phyloP scores from a whole-genome alignment of 1,140 invertebrate species.

The Drosophila busckii region DNA sequence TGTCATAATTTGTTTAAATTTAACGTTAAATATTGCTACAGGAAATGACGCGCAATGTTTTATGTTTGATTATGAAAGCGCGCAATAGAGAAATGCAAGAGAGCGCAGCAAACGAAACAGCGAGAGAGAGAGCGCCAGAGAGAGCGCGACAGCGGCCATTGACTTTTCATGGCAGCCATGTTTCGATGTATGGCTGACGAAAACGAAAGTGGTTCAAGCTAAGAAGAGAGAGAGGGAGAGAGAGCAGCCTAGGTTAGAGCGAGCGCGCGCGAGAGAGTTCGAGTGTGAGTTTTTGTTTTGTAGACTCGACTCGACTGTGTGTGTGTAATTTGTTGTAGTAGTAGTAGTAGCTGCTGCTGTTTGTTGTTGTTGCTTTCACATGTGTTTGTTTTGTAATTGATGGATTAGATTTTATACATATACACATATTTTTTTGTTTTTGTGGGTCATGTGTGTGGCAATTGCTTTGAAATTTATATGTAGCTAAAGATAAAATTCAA shows the following conservation, averaged over 20 bases:
- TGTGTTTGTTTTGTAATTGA: conserved; percentile 62
- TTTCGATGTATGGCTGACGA: conserved; percentile 47
- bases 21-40: conserved; percentile 56
- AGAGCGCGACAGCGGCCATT: conserved; percentile 49
- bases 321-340: conserved; percentile 11
- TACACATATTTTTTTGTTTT: conserved; percentile 32
- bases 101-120: conserved; percentile 5
- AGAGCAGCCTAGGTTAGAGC: not conserved
- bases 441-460: conserved; percentile 8
- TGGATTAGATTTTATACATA: conserved; percentile 59
- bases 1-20: conserved; percentile 75
- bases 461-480: too few species aligned
- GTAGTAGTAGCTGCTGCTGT: conserved; percentile 4
- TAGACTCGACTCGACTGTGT: conserved; percentile 55
- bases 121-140: not conserved
- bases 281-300: conserved; percentile 32
- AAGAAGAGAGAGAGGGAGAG: not conserved
- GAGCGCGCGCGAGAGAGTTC: not conserved
- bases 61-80: conserved; percentile 59
- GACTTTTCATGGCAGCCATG: conserved; percentile 46
- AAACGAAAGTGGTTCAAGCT: conserved; percentile 70
- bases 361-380: conserved; percentile 10
- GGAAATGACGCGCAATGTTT: conserved; percentile 42
- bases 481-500: too few species aligned
- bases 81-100: conserved; percentile 15